Conservation (phyloP, 1,140 invertebrate species). For the Centruroides sculpturatus region DNA sequence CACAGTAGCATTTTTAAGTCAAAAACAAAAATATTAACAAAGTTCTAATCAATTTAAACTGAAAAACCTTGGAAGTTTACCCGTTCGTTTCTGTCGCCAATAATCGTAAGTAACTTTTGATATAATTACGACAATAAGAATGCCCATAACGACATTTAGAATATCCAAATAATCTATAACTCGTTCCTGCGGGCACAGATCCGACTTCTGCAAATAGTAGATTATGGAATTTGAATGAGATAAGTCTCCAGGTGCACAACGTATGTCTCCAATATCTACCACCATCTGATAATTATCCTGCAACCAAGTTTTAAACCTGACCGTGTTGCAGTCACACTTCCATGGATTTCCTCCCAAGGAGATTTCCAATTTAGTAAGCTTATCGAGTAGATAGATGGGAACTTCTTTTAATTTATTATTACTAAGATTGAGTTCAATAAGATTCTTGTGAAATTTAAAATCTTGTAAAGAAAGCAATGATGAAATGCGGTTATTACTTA, state of each 20-base stretch:
- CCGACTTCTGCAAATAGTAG: slow-evolving; percentile 12
- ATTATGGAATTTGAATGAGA: slow-evolving; percentile 8
- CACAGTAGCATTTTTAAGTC: not conserved
- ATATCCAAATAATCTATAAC: slow-evolving; percentile 14
- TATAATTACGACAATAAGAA: slow-evolving; percentile 15
- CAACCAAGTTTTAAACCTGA: slow-evolving; percentile 17
- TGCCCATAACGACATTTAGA: slow-evolving; percentile 13
- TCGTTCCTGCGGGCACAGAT: slow-evolving; percentile 15
- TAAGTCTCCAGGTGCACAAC: slow-evolving; percentile 10
- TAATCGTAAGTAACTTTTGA: slow-evolving; percentile 17
- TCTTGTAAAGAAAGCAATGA: slow-evolving; percentile 10
- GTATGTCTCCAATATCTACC: slow-evolving; percentile 11
- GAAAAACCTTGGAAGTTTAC: slow-evolving; percentile 18
- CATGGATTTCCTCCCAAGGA: slow-evolving; percentile 17
- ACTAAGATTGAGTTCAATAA: slow-evolving; percentile 11
- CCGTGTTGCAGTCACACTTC: slow-evolving; percentile 19
- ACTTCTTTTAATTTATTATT: slow-evolving; percentile 16
- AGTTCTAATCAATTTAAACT: slow-evolving; percentile 6
- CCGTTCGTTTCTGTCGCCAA: slow-evolving; percentile 17
- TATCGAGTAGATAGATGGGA: slow-evolving; percentile 15
- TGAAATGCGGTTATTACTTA: slow-evolving; percentile 15
- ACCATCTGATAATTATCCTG: slow-evolving; percentile 14
- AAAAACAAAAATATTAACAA: not conserved
- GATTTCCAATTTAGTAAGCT: slow-evolving; percentile 10
- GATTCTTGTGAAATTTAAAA: slow-evolving; percentile 9